phyloP scores from a whole-genome alignment of 2,797 vertebrate species.

The Sebastes hopkinsi region DNA sequence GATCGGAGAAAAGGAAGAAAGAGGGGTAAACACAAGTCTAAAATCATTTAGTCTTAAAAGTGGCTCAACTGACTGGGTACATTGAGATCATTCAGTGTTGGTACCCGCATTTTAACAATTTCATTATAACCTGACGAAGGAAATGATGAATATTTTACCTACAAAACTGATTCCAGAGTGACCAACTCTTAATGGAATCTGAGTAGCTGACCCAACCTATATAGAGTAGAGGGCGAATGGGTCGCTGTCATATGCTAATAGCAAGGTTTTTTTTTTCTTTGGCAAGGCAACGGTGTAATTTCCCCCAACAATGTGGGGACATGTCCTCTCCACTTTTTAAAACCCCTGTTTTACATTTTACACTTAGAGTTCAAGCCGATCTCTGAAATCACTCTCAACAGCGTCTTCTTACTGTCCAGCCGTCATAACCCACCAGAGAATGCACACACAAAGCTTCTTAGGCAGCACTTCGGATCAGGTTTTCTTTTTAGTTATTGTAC shows the following conservation, averaged over 20 bases:
- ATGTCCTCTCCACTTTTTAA: background rate
- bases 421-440: background rate
- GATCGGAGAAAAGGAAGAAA: background rate
- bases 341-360: background rate
- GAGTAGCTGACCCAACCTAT: background rate
- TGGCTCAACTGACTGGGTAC: background rate
- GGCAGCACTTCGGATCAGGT: no score
- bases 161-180: background rate
- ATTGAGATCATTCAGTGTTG: background rate
- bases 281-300: background rate
- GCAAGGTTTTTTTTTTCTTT: background rate
- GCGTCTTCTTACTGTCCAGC: background rate
- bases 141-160: background rate
- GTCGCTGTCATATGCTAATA: background rate
- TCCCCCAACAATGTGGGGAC: background rate
- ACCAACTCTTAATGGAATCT: background rate
- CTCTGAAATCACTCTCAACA: background rate
- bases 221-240: background rate
- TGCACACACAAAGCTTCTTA: background rate
- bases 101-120: background rate
- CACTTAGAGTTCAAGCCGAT: background rate
- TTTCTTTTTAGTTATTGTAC: background rate
- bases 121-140: background rate
- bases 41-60: background rate
- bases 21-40: background rate